A percentile compares a stretch with the other conserved stretches of the same genome.
These are phyloP conservation scores for Cherax destructor DNA, from an alignment of 1,140 invertebrate species.

Conservation along the genomic window DNA sequence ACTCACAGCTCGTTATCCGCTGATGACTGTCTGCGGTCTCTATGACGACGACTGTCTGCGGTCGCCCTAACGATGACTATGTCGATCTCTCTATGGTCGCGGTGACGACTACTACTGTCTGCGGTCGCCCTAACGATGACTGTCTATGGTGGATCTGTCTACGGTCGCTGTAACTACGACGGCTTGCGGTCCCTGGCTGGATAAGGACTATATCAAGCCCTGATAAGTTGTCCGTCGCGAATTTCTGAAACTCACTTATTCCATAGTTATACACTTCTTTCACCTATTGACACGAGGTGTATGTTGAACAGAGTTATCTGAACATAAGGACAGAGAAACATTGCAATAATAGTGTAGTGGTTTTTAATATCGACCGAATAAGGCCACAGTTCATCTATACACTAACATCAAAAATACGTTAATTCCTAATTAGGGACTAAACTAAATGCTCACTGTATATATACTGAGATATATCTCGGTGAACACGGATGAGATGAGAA, in stretches of 20 bases:
- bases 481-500: too few relatives aligned
- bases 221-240: constrained; percentile 55
- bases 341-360: not conserved
- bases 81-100: not conserved
- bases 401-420: too few relatives aligned
- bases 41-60: too few relatives aligned
- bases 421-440: too few relatives aligned
- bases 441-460: too few relatives aligned
- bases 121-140: not conserved
- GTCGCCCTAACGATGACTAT: too few relatives aligned
- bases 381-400: too few relatives aligned
- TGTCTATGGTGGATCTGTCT: not conserved
- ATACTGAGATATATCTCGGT: too few relatives aligned
- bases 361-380: not conserved
- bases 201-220: constrained; percentile 22
- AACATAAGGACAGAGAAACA: not conserved
- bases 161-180: not conserved
- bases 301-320: not conserved
- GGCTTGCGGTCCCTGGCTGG: not conserved
- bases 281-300: not conserved
- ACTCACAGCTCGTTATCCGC: too few relatives aligned
- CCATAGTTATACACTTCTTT: not conserved
- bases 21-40: too few relatives aligned
- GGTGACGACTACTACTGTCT: not conserved
- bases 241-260: constrained; percentile 1